These are phyloP conservation scores for Marmota monax DNA, from an alignment of 2,113 vertebrate species.

Conservation along the genomic window DNA sequence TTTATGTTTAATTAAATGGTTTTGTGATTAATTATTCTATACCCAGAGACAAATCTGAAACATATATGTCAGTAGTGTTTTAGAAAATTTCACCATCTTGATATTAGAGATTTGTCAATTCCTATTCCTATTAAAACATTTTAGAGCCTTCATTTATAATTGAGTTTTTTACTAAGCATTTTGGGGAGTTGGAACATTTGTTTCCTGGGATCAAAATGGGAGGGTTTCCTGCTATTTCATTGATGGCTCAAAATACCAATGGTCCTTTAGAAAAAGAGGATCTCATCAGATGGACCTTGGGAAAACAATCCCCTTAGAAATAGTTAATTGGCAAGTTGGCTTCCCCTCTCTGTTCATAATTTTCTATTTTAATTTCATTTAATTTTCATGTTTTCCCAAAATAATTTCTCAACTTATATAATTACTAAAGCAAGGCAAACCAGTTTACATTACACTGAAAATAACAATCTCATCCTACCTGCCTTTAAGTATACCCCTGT, in stretches of 20 bases:
- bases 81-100: neutral
- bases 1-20: slow-evolving; percentile 1
- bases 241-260: neutral
- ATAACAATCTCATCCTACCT: neutral
- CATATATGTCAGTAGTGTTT: neutral
- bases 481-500: neutral
- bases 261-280: neutral
- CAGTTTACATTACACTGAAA: neutral
- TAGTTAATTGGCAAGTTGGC: neutral
- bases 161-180: neutral
- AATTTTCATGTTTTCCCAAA: slow-evolving; percentile 41
- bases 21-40: neutral
- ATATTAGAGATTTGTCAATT: neutral
- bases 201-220: slow-evolving; percentile 9
- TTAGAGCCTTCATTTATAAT: neutral
- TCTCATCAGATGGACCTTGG: neutral
- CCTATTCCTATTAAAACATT: neutral
- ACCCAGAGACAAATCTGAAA: neutral
- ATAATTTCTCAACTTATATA: slow-evolving; percentile 12
- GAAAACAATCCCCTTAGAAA: neutral
- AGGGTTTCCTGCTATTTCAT: neutral
- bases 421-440: slow-evolving; percentile 12
- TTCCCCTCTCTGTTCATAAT: neutral
- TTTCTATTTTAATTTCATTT: slow-evolving; percentile 15
- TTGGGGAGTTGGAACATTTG: neutral